Evolutionary conservation across 53 echinoderm and acorn worm species (phyloP), one percentile per base, ranked within the genome.

Genomic region (Astropecten irregularis): DNA sequence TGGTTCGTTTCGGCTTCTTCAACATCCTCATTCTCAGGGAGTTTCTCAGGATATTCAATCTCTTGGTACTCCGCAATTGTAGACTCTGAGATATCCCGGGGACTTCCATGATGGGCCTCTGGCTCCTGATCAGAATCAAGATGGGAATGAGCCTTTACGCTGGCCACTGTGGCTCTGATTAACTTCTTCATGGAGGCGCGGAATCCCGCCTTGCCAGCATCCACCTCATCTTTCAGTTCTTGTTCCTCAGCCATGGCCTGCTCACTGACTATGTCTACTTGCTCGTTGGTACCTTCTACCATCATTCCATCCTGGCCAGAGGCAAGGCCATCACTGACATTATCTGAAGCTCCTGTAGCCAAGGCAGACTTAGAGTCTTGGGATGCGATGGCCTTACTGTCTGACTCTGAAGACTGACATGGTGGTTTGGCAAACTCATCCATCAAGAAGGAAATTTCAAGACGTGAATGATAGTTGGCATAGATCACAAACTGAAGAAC

Each of bases 391-490:
- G 39, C 46, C 9, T 49, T 66, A 19, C 44, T 30, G 49, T 51
- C 77, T 31, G 68, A 49, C 22, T 72, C 76, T 38, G 10, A 39
- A 10, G 22, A 40, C 66, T 61, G 85, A 21, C n/a, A n/a, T 10
- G 95, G 99, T 10, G 90, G 92, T 79, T 84, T 83, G 51, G 94
- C 94, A 83, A 82, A 94, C 64, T 92, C 93, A 76, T 99, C 99
- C 90, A 87, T 95, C 13, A 99, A 83, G 83, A 86, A 99, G 9
- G 99, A 83, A 9, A 90, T 88, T 83, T 99, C 99, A 18, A 99
- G 88, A 32, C 85, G 82, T 16, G 94, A 91, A 71, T 99, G 92
- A 76, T 92, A 99, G 6, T 71, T 62, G n/a, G 90, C 84, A 57
- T 88, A 95, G 34, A 99, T 60, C 84, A 95, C 90, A 37, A 94